phyloP scores from a whole-genome alignment of 1,140 invertebrate species.

The Drosophila pectinifera region DNA sequence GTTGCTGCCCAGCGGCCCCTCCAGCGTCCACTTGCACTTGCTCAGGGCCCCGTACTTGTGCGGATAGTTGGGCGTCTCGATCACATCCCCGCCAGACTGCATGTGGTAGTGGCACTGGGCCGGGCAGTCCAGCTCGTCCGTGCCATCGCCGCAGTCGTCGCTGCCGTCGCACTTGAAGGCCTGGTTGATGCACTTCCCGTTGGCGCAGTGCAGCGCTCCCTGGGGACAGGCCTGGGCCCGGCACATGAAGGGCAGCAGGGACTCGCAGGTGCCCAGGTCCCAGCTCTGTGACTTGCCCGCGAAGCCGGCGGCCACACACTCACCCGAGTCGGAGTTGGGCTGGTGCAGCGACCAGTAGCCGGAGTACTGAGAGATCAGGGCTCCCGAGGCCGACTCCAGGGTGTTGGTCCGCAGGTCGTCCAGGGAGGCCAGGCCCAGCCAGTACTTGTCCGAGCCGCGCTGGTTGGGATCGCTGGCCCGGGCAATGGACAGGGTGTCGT shows the following conservation, averaged over 20 bases:
- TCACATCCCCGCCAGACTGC: conserved; percentile 96
- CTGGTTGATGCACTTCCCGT: conserved; percentile 95
- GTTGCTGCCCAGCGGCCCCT: conserved; percentile 97
- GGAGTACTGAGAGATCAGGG: conserved; percentile 96
- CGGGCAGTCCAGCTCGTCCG: conserved; percentile 96
- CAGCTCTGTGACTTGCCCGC: conserved; percentile 93
- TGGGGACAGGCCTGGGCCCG: conserved; percentile 95
- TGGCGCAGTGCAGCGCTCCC: conserved; percentile 96
- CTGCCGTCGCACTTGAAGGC: conserved; percentile 96
- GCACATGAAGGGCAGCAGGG: conserved; percentile 97
- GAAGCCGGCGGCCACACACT: conserved; percentile 94
- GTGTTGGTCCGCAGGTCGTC: conserved; percentile 97
- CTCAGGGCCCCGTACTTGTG: conserved; percentile 95
- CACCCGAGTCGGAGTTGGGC: conserved; percentile 93
- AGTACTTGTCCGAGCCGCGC: conserved; percentile 89
- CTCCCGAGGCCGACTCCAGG: conserved; percentile 95
- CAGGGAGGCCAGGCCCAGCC: conserved; percentile 94
- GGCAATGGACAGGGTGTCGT: conserved; percentile 93
- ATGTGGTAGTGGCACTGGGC: conserved; percentile 95
- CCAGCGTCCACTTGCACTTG: conserved; percentile 98
- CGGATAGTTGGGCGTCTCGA: conserved; percentile 97
- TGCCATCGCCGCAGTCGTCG: conserved; percentile 96
- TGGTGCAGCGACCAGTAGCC: conserved; percentile 95
- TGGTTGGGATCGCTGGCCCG: conserved; percentile 86
- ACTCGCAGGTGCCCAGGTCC: conserved; percentile 97